Percentiles rank a stretch among this genome's conserved stretches.
Conservation (phyloP, 1,140 invertebrate species). For the Orchestia grillus region DNA sequence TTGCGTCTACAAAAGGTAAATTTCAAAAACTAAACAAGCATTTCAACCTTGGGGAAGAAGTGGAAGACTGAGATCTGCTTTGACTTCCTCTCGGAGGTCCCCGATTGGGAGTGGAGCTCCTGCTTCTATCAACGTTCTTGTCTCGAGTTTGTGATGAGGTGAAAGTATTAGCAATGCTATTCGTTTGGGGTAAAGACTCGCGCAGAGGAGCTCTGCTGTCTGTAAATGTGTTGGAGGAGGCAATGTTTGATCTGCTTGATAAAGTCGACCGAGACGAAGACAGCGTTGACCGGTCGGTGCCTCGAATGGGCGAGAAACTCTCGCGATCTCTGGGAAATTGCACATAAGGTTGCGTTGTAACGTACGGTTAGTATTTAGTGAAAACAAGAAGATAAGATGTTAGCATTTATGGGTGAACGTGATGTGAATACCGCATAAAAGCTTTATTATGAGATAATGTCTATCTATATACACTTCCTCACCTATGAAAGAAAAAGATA, state of each 20-base stretch:
- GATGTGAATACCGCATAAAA: neutral
- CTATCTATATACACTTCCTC: neutral
- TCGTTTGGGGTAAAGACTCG: neutral
- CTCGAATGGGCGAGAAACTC: constrained; percentile 27
- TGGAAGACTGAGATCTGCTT: neutral
- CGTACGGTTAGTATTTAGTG: constrained; percentile 35
- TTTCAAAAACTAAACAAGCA: neutral
- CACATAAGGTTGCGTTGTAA: constrained; percentile 28
- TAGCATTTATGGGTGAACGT: neutral
- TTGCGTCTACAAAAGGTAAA: neutral
- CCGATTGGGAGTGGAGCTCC: constrained; percentile 8
- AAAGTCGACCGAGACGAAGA: constrained; percentile 37
- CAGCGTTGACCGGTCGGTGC: neutral
- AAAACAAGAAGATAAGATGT: neutral
- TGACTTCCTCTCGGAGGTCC: constrained; percentile 45
- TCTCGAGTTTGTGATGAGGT: neutral
- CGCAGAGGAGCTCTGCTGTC: neutral
- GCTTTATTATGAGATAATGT: neutral
- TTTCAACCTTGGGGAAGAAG: constrained; percentile 17
- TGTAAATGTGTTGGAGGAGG: neutral
- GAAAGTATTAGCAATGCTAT: constrained; percentile 53
- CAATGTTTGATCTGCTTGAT: constrained; percentile 24
- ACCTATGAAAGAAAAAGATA: neutral
- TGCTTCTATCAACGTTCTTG: constrained; percentile 12
- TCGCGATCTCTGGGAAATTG: constrained; percentile 47